Conservation (phyloP, 2,888 invertebrate species). For the Mycogona germanica region DNA sequence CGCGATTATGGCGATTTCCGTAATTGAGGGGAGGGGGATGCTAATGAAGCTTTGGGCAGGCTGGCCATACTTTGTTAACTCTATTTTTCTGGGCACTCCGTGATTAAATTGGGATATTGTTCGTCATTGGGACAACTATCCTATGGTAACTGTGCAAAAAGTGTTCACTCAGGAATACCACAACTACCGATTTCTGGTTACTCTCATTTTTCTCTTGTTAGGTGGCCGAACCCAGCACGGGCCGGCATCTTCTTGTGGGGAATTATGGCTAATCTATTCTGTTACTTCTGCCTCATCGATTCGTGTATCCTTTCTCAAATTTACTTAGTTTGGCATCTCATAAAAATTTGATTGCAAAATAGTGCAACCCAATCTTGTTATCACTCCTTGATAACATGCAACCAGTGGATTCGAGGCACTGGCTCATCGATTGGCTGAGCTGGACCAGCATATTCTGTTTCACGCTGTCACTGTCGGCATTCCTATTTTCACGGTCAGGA, state of each 20-base stretch:
- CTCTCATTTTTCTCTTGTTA: background rate
- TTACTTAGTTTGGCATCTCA: too few species aligned
- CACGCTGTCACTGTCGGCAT: background rate
- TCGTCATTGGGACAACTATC: too few species aligned
- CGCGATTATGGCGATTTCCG: too few species aligned
- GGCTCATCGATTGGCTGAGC: slow-evolving; percentile 2
- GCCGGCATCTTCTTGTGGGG: slow-evolving; percentile 12
- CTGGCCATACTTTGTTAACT: too few species aligned
- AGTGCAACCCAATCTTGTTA: too few species aligned
- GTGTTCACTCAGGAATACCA: background rate
- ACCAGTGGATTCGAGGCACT: background rate
- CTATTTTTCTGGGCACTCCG: too few species aligned
- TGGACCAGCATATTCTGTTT: background rate
- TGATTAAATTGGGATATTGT: too few species aligned
- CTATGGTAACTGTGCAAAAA: background rate
- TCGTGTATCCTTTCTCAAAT: slow-evolving; percentile 12
- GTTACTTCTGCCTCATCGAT: slow-evolving; percentile 2
- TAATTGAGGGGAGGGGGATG: too few species aligned
- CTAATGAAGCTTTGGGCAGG: too few species aligned
- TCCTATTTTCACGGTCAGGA: background rate
- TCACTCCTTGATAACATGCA: too few species aligned
- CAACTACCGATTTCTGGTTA: background rate
- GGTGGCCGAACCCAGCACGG: slow-evolving; percentile 14
- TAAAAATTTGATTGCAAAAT: too few species aligned
- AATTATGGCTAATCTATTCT: slow-evolving; percentile 4